Conservation (phyloP, 2,797 vertebrate genomes). For the Zalophus californianus region DNA sequence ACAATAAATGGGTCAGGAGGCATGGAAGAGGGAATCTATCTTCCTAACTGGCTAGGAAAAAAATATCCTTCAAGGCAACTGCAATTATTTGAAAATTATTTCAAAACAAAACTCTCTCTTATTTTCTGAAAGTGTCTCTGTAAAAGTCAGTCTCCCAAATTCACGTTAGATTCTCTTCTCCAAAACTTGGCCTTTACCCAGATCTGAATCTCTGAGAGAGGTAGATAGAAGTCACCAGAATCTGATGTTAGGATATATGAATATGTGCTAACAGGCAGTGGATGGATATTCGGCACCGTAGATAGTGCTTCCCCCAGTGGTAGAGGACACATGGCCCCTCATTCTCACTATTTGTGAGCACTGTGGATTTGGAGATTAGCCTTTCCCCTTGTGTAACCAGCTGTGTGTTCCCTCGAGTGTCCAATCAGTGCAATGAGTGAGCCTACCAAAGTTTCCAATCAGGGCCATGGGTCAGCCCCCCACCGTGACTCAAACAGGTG, state of each 20-base stretch:
- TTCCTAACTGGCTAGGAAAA: background rate
- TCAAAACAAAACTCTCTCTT: background rate
- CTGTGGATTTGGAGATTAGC: background rate
- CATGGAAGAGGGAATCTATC: background rate
- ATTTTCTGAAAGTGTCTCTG: constrained; percentile 15
- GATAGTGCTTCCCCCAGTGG: background rate
- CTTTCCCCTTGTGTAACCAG: background rate
- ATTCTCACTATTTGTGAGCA: background rate
- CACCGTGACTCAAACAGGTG: background rate
- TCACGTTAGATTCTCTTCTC: background rate
- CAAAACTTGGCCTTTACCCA: background rate
- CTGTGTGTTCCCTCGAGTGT: background rate
- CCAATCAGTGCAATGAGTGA: background rate
- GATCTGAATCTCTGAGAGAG: background rate
- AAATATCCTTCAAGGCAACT: background rate
- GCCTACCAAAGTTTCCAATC: background rate
- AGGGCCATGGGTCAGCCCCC: background rate
- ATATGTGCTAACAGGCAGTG: fast-evolving
- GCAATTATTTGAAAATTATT: constrained; percentile 58
- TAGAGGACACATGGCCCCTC: fast-evolving
- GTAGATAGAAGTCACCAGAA: background rate
- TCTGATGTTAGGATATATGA: background rate
- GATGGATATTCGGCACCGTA: constrained; percentile 30
- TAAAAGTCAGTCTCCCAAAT: background rate
- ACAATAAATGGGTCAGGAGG: background rate